phyloP scores from a whole-genome alignment of 53 echinoderm and acorn worm species.

The Holothuria scabra region DNA sequence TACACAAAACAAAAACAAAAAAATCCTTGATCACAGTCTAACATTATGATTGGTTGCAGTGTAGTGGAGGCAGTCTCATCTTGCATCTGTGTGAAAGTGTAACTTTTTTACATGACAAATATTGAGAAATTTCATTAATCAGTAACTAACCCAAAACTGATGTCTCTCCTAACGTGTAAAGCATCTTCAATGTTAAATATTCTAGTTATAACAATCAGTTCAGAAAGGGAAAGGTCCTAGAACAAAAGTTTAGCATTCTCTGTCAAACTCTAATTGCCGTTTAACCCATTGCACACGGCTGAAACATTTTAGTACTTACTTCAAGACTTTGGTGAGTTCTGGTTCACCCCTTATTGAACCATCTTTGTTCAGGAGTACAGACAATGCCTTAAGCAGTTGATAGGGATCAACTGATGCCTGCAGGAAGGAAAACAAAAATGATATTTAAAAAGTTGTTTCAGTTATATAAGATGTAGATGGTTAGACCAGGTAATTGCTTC shows the following conservation, averaged over 20 bases:
- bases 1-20: no score
- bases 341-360: conserved; percentile 77
- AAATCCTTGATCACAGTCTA: no score
- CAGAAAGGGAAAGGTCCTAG: neutral
- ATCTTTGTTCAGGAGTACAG: conserved; percentile 70
- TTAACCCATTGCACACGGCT: no score
- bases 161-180: no score
- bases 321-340: conserved; percentile 77
- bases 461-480: neutral
- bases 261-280: neutral
- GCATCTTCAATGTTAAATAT: no score
- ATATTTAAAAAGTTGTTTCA: neutral
- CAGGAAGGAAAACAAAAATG: neutral
- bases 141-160: no score
- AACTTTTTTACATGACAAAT: no score
- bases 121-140: no score
- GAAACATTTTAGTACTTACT: conserved; percentile 58
- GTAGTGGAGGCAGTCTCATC: no score
- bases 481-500: neutral
- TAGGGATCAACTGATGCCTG: conserved; percentile 82
- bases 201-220: no score
- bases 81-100: no score
- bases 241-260: neutral
- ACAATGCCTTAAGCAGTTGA: conserved; percentile 86
- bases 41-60: no score